phyloP scores from a whole-genome alignment of 2,113 vertebrate species.

The Azemiops feae region DNA sequence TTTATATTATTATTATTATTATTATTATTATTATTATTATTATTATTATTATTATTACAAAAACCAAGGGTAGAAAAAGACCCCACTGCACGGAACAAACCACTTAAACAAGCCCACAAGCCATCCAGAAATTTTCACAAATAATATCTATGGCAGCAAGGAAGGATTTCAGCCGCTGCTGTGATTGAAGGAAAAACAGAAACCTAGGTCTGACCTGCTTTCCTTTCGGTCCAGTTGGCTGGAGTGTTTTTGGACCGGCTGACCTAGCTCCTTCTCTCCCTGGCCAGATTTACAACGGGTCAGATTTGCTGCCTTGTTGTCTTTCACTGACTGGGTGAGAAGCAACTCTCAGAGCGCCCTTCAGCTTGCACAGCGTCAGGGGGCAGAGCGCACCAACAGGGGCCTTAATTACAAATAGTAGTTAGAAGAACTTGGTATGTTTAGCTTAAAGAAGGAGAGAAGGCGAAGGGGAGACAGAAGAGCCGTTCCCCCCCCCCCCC shows the following conservation, averaged over 20 bases:
- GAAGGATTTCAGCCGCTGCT: neutral
- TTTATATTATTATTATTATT: too few relatives aligned
- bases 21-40: too few relatives aligned
- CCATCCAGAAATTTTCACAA: neutral
- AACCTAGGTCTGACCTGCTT: neutral
- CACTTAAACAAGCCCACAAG: neutral
- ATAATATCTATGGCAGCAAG: neutral
- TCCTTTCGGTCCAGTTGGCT: neutral
- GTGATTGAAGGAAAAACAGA: neutral
- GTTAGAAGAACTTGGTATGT: neutral
- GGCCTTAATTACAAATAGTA: neutral
- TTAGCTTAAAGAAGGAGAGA: neutral
- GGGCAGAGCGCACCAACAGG: neutral
- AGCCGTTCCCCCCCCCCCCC: neutral
- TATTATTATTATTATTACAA: too few relatives aligned
- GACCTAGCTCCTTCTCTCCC: neutral
- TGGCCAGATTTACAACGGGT: neutral
- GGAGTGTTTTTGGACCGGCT: neutral
- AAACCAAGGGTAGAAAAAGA: too few relatives aligned
- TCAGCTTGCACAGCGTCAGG: neutral
- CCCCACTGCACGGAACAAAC: neutral
- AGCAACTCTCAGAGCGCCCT: neutral
- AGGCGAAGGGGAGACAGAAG: neutral
- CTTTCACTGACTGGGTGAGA: neutral
- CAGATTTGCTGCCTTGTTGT: neutral